phyloP scores from a whole-genome alignment of 2,888 invertebrate genomes.

The Eupsilia transversa region DNA sequence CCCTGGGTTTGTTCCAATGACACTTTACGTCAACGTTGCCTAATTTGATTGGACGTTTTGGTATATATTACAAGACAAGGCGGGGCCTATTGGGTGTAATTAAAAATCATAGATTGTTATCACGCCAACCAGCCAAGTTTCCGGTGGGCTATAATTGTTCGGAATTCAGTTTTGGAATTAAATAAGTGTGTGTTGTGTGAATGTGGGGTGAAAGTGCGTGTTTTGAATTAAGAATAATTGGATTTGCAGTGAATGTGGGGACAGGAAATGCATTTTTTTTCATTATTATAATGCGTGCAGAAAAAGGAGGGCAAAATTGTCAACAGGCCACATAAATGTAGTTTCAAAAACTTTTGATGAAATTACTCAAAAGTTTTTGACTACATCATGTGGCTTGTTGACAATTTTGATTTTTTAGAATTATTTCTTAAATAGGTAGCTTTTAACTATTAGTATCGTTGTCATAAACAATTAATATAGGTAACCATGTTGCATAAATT shows the following conservation, averaged over 20 bases:
- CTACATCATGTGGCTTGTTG: too few relatives aligned
- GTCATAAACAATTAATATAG: slow-evolving; percentile 16
- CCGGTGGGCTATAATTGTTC: slow-evolving; percentile 82
- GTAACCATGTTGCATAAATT: slow-evolving; percentile 23
- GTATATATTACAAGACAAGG: slow-evolving; percentile 84
- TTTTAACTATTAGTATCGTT: not conserved
- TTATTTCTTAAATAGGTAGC: not conserved
- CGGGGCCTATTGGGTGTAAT: slow-evolving; percentile 85
- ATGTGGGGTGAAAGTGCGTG: slow-evolving; percentile 54
- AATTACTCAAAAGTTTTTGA: too few relatives aligned
- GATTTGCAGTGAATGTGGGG: slow-evolving; percentile 45
- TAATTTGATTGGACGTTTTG: slow-evolving; percentile 89
- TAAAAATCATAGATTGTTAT: slow-evolving; percentile 87
- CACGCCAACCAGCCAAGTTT: slow-evolving; percentile 83
- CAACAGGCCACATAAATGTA: not conserved
- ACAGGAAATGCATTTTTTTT: slow-evolving; percentile 33
- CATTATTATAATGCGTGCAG: slow-evolving; percentile 5
- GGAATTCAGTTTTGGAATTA: slow-evolving; percentile 70
- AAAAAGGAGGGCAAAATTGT: not conserved
- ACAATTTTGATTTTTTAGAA: too few relatives aligned
- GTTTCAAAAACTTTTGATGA: not conserved
- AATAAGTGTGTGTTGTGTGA: slow-evolving; percentile 60
- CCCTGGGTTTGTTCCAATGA: slow-evolving; percentile 73
- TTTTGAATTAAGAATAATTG: slow-evolving; percentile 61
- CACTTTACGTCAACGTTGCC: slow-evolving; percentile 83